Evolutionary conservation across 2,113 vertebrate species (phyloP).

Genomic region (Zonotrichia leucophrys): DNA sequence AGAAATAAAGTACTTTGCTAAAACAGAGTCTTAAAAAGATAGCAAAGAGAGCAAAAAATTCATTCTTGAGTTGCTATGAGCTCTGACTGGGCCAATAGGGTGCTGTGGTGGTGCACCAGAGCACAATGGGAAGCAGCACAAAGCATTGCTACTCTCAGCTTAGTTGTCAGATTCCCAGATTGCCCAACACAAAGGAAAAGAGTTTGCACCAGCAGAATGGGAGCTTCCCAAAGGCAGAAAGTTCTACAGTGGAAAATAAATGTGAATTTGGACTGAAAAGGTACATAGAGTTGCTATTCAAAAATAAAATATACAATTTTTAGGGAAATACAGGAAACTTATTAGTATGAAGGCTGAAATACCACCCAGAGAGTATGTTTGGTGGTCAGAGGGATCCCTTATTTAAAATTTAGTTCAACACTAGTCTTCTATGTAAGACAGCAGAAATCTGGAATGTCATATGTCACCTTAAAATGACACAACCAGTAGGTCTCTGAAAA

Average conservation of each 20-base stretch:
- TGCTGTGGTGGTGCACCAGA: background rate
- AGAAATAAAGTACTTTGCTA: background rate
- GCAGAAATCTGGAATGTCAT: background rate
- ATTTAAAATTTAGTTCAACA: background rate
- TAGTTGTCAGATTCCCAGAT: background rate
- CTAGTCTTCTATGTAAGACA: background rate
- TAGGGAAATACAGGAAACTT: background rate
- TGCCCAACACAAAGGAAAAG: background rate
- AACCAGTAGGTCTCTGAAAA: background rate
- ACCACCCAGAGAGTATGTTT: background rate
- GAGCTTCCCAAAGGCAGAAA: background rate
- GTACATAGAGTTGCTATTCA: background rate
- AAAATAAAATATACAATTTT: background rate
- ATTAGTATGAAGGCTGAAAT: background rate
- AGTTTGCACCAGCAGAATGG: background rate
- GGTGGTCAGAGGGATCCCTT: background rate
- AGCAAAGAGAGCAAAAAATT: background rate
- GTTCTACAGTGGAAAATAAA: background rate
- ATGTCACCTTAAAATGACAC: background rate
- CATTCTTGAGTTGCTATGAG: background rate
- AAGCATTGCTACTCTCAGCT: too few relatives aligned
- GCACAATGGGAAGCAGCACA: accelerated
- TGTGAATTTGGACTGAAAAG: background rate
- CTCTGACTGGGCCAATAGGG: background rate
- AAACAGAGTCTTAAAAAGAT: background rate